Evolutionary conservation across 2,797 vertebrate species (phyloP), one percentile per base, ranked within the genome.

Genomic region (Spinibarbus caldwelli): DNA sequence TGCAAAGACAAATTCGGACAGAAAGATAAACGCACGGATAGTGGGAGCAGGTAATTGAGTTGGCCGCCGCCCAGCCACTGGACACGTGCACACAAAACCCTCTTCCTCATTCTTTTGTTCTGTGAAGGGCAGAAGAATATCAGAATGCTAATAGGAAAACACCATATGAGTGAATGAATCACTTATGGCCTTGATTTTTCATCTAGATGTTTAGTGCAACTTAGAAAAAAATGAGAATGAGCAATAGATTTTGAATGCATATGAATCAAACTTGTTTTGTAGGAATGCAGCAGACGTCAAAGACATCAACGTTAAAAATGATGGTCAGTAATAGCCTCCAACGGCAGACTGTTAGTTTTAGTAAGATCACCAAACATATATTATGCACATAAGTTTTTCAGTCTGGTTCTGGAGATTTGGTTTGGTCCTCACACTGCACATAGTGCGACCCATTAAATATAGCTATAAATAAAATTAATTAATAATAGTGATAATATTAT

Each of bases 81-180:
- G 34, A 38, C 73, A 77, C 49, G 6, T 38, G 49, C 47, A 38
- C 45, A 54, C 2, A 8, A 36, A 54, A 14, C 12, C 2, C 43
- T 36, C 29, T 36, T 14, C 3, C 12, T 68, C 29, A 1, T 41
- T 70, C 21, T 43, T 49, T 43, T 31, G 34, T 41, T 70, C 36
- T 57, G 67, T 43, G 80, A 82, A 81, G 66, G 79, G 34, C 36
- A 54, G 64, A 71, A 38, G 34, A 71, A 54, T 29, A 41, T 77
- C 67, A 82, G 66, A 41, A 81, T 71, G 31, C 47, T 43, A 81
- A 81, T 41, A 52, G 45, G 19, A 81, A 82, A 19, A 70, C 67
- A 54, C 23, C 14, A 68, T 26, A 41, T 26, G 66, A 57, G 34
- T 8, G 17, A 81, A 31, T 41, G 17, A 71, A 41, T 82, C 47